These are phyloP conservation scores for Natator depressus DNA, from an alignment of 2,113 vertebrate genomes.

Conservation along the genomic window DNA sequence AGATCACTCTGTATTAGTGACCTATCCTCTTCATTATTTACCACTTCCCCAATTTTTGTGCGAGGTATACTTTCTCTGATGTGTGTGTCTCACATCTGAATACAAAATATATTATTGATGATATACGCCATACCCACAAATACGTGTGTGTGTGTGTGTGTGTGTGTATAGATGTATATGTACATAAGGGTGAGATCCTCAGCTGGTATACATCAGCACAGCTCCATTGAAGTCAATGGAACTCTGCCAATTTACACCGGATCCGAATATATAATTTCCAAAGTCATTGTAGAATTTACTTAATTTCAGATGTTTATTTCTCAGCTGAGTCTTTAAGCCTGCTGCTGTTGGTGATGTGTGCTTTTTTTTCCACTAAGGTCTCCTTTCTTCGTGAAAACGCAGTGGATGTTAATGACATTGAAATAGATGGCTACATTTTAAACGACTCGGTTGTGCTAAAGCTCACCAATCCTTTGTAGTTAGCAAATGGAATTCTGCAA, in stretches of 20 bases:
- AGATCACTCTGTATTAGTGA: background rate
- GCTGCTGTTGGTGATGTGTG: background rate
- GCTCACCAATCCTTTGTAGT: background rate
- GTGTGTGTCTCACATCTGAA: background rate
- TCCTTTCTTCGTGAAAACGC: background rate
- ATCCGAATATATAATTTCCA: background rate
- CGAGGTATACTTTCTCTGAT: background rate
- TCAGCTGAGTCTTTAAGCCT: background rate
- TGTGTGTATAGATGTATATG: background rate
- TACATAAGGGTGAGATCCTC: background rate
- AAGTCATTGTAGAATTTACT: background rate
- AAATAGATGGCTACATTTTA: background rate
- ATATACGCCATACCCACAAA: background rate
- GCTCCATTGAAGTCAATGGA: background rate
- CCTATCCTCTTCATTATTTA: background rate
- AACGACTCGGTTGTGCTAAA: background rate
- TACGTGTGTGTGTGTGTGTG: too few species aligned
- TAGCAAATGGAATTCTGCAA: background rate
- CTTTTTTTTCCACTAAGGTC: background rate
- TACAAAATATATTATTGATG: background rate
- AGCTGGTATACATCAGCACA: background rate
- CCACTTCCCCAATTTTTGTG: background rate
- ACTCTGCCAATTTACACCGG: too few species aligned
- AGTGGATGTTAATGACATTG: background rate
- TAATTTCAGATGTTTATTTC: background rate